Evolutionary conservation across 2,888 invertebrate species (phyloP).

Genomic region (Synergus itoensis): DNA sequence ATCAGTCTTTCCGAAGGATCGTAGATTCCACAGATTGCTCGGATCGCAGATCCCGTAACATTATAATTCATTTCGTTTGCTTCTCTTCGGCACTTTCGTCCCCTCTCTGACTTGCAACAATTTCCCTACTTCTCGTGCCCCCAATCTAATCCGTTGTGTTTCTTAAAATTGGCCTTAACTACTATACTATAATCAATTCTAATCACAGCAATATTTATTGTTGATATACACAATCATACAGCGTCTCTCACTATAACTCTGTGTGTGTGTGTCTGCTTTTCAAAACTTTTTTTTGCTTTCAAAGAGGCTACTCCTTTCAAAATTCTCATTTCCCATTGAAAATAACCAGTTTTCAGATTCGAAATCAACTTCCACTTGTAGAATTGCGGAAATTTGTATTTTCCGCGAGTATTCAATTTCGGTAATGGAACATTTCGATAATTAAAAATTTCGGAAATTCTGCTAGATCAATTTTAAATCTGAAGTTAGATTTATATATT

Average conservation of each 20-base stretch:
- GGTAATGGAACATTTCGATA: no score
- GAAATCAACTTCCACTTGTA: neutral
- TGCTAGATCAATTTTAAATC: no score
- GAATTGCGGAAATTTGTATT: neutral
- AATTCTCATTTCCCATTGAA: slow-evolving; percentile 16
- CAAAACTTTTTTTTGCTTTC: slow-evolving; percentile 6
- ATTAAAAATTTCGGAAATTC: neutral
- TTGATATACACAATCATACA: slow-evolving; percentile 78
- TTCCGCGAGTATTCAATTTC: no score
- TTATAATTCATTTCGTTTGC: slow-evolving; percentile 41
- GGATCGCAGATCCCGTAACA: slow-evolving; percentile 53
- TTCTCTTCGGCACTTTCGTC: slow-evolving; percentile 43
- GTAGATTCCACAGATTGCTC: slow-evolving; percentile 51
- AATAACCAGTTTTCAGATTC: slow-evolving; percentile 13
- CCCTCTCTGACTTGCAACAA: slow-evolving; percentile 45
- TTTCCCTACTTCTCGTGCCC: slow-evolving; percentile 43
- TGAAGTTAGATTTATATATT: no score
- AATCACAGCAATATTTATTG: slow-evolving; percentile 79
- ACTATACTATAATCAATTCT: slow-evolving; percentile 76
- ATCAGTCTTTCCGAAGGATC: slow-evolving; percentile 58
- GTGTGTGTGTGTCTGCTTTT: slow-evolving; percentile 46
- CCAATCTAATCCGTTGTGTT: slow-evolving; percentile 58
- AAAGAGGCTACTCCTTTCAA: slow-evolving; percentile 47
- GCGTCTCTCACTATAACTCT: slow-evolving; percentile 75
- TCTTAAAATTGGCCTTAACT: slow-evolving; percentile 75